Base-by-base conservation (phyloP, 2,888 invertebrate species). In the Pseudeuparius sepicola region DNA sequence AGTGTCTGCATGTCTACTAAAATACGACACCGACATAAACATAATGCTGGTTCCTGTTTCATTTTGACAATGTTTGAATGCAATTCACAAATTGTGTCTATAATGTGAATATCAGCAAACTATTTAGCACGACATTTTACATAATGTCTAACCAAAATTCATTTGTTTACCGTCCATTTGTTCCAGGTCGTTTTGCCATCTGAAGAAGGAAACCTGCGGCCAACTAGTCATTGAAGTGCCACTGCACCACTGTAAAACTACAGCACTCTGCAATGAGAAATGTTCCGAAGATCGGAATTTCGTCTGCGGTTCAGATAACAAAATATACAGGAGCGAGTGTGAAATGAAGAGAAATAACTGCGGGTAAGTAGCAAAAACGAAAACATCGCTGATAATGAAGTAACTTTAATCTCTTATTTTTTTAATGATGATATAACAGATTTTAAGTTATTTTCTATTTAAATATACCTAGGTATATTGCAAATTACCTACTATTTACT, bases 261-360 rank as follows among this genome's bases (percentile, higher is more conserved):
- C 90, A 0, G 84, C 86, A 2, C 73, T 80, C 20, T 90, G 90
- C 63, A 75, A 80, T 51, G 78, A 79, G 54, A 70, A 73, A 32
- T 85, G 84, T 53, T 71, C 73, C 13, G 73, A 74, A 37, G 75
- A 75, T 12, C 71, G 77, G n/a, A 78, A 71, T 44, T 88, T 86
- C 56, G 85, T 89, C 31, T 90, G 90, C 57, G 88, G 86, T 18
- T 88, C 87, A 5, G 89, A 90, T 61, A 87, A 86, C 61, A 78
- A 86, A 55, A 83, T 90, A 59, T 89, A 90, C 63, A 77, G 80
- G 53, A 88, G 83, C 59, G 85, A 87, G 63, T 90, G 90, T 55
- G 78, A 87, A 57, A 90, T 90, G 89, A 85, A 83, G 61, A 76
- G 82, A 57, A 82, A 82, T 56, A 89, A 89, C 57, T 90, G 89